Conservation (phyloP, 2,888 invertebrate species). For the Choreutis nemorana region DNA sequence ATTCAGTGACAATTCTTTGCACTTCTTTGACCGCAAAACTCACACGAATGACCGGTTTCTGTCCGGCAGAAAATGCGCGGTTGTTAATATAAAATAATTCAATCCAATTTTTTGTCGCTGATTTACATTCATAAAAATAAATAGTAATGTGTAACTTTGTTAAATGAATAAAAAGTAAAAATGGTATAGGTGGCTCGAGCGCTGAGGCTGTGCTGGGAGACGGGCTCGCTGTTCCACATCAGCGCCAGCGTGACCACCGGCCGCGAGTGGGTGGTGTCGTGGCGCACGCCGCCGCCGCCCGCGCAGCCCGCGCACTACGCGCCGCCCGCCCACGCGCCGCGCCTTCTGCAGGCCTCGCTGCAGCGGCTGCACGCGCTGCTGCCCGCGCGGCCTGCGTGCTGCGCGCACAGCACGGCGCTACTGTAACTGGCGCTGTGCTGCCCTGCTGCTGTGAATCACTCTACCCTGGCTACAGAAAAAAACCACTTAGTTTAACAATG, state of each 20-base stretch:
- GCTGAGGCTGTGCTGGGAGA: slow-evolving; percentile 83
- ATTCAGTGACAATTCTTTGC: too few species aligned
- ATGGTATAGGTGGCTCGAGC: slow-evolving; percentile 73
- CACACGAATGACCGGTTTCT: too few species aligned
- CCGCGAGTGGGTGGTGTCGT: slow-evolving; percentile 88
- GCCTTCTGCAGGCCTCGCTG: slow-evolving; percentile 11
- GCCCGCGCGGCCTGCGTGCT: slow-evolving; percentile 10
- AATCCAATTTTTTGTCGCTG: too few species aligned
- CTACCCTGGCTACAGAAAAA: too few species aligned
- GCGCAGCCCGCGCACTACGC: slow-evolving; percentile 13
- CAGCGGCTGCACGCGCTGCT: slow-evolving; percentile 15
- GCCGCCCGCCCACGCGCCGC: slow-evolving; percentile 24
- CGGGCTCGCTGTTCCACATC: slow-evolving; percentile 84
- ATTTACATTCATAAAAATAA: too few species aligned
- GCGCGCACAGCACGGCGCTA: background rate
- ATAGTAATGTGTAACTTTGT: too few species aligned
- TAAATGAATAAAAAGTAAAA: too few species aligned
- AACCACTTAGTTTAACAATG: too few species aligned
- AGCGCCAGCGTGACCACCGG: slow-evolving; percentile 90
- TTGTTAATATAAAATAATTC: too few species aligned
- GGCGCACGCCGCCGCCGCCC: slow-evolving; percentile 67
- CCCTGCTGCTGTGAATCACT: too few species aligned
- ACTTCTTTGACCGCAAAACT: too few species aligned
- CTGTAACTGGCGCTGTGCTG: background rate
- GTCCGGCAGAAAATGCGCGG: too few species aligned